Evolutionary conservation across 1,140 invertebrate species (phyloP).

Genomic region (Drosophila lacertosa): DNA sequence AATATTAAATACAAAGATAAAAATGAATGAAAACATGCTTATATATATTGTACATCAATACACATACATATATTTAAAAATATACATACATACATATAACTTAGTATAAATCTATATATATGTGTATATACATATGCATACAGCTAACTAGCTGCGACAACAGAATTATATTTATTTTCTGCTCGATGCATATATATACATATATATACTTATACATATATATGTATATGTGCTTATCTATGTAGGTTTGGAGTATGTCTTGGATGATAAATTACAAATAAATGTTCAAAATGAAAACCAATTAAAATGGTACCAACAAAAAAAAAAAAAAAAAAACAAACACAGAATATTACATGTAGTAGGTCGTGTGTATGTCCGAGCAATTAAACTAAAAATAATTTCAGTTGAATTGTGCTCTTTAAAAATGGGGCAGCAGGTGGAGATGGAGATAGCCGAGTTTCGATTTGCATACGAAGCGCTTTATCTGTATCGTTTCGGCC

Average conservation of each 20-base stretch:
- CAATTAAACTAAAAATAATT: constrained; percentile 52
- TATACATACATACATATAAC: constrained; percentile 1
- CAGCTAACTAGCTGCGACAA: constrained; percentile 14
- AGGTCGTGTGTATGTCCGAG: constrained; percentile 22
- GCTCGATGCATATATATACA: constrained; percentile 3
- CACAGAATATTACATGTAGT: constrained; percentile 30
- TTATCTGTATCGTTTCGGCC: constrained; percentile 23
- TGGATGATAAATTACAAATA: constrained; percentile 72
- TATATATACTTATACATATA: constrained; percentile 10
- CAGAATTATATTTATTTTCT: constrained; percentile 46
- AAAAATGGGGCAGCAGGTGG: constrained; percentile 16
- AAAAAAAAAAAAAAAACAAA: no score
- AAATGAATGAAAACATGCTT: constrained; percentile 19
- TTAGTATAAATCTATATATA: constrained; percentile 17
- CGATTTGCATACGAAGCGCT: constrained; percentile 23
- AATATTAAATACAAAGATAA: constrained; percentile 8
- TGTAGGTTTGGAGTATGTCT: constrained; percentile 54
- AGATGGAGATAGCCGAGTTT: neutral
- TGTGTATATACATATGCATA: constrained; percentile 17
- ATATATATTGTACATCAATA: constrained; percentile 33
- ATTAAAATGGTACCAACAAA: constrained; percentile 63
- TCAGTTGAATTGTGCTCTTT: constrained; percentile 26
- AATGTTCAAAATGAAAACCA: constrained; percentile 71
- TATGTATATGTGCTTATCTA: constrained; percentile 5
- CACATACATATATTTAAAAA: constrained; percentile 10